These are phyloP conservation scores for Sarcophaga variegata DNA, from an alignment of 2,888 invertebrate genomes.

Conservation along the genomic window DNA sequence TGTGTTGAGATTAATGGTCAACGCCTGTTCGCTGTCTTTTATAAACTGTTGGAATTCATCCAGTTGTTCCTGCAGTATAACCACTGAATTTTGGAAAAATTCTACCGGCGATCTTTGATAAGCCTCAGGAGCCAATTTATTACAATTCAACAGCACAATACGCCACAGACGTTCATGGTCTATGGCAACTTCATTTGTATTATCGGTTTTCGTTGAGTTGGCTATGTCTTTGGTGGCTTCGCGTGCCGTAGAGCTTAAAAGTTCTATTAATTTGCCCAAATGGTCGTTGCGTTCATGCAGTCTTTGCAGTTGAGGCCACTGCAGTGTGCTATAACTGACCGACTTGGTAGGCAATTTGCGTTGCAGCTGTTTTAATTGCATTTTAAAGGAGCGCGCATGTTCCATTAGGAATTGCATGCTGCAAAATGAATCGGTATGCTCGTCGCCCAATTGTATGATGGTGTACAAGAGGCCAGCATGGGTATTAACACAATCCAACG, in stretches of 20 bases:
- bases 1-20: constrained; percentile 81
- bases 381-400: constrained; percentile 88
- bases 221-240: constrained; percentile 83
- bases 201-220: constrained; percentile 79
- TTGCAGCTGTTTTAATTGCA: constrained; percentile 90
- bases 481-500: constrained; percentile 87
- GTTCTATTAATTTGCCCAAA: constrained; percentile 84
- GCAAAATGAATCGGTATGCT: constrained; percentile 86
- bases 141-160: constrained; percentile 83
- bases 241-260: constrained; percentile 84
- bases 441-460: constrained; percentile 84
- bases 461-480: constrained; percentile 85
- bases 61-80: constrained; percentile 83
- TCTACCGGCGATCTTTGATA: constrained; percentile 85
- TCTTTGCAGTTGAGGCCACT: constrained; percentile 82
- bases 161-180: constrained; percentile 87
- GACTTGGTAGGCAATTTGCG: constrained; percentile 85
- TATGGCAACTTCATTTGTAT: constrained; percentile 84
- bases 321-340: constrained; percentile 78
- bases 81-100: constrained; percentile 69
- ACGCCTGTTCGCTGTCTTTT: constrained; percentile 92
- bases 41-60: constrained; percentile 86
- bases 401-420: constrained; percentile 89
- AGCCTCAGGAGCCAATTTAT: constrained; percentile 82
- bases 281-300: constrained; percentile 85